These are phyloP conservation scores for Tupaia chinensis DNA, from an alignment of 2,113 vertebrate species.

Conservation along the genomic window DNA sequence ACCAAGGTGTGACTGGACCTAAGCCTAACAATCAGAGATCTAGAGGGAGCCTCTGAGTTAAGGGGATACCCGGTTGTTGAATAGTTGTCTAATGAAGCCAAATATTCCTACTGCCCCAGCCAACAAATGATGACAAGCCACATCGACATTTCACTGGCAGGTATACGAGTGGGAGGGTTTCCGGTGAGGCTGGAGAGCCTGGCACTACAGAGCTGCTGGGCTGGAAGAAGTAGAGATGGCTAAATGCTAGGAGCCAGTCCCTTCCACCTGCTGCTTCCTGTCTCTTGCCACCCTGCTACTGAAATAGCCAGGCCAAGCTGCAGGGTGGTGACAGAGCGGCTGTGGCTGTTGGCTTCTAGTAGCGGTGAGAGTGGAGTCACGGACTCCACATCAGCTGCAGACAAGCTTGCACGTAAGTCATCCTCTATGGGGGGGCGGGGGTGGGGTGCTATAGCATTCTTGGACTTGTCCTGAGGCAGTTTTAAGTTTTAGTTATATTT, in stretches of 20 bases:
- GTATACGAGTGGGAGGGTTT: background rate
- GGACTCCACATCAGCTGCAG: background rate
- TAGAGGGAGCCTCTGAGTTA: conserved; percentile 21
- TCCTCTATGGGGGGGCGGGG: background rate
- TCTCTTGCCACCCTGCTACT: background rate
- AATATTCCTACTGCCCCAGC: conserved; percentile 27
- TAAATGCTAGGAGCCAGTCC: background rate
- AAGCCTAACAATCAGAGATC: background rate
- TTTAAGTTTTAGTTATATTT: conserved; percentile 45
- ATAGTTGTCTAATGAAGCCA: conserved; percentile 63
- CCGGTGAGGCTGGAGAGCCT: background rate
- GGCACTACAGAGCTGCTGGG: background rate
- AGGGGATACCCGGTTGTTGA: conserved; percentile 26
- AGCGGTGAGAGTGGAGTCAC: background rate
- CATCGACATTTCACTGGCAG: background rate
- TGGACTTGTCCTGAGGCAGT: conserved; percentile 28
- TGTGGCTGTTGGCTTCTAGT: background rate
- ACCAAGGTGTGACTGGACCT: conserved; percentile 14
- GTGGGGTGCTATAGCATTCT: background rate
- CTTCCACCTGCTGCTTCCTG: background rate
- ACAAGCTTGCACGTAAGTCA: conserved; percentile 52
- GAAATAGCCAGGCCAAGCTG: background rate
- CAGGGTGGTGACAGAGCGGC: background rate
- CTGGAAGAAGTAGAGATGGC: background rate
- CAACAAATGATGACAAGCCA: background rate